phyloP scores from a whole-genome alignment of 2,888 invertebrate species.

The Drosophila falleni region DNA sequence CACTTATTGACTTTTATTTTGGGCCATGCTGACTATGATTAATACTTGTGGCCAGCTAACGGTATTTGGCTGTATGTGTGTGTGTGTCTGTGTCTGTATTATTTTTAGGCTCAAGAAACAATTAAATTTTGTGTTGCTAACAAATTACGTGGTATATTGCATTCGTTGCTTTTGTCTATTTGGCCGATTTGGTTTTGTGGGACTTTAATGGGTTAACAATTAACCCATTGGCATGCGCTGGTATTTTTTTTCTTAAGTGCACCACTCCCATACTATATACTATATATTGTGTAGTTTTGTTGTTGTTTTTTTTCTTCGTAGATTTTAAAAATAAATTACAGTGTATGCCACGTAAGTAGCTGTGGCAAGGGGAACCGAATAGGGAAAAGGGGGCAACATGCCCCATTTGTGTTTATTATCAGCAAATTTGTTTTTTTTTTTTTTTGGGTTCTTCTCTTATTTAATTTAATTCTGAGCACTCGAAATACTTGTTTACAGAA shows the following conservation, averaged over 20 bases:
- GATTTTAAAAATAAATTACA: constrained; percentile 39
- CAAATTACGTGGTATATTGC: constrained; percentile 24
- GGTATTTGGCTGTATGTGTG: neutral
- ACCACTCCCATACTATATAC: constrained; percentile 15
- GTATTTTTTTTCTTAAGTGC: constrained; percentile 25
- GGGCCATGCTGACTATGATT: constrained; percentile 38
- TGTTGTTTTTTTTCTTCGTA: constrained; percentile 2
- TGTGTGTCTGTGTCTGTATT: constrained; percentile 12
- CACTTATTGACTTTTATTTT: constrained; percentile 53
- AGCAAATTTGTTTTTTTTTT: constrained; percentile 33
- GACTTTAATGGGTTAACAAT: constrained; percentile 56
- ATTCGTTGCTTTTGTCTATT: constrained; percentile 2
- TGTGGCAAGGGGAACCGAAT: neutral
- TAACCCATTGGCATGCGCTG: constrained; percentile 51
- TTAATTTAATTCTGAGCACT: constrained; percentile 16
- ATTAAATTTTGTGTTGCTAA: constrained; percentile 40
- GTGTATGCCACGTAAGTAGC: neutral
- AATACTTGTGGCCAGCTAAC: constrained; percentile 22
- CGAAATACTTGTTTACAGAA: constrained; percentile 41
- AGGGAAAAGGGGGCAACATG: neutral
- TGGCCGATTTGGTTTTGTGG: neutral
- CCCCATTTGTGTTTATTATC: constrained; percentile 55
- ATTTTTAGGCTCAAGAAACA: constrained; percentile 24
- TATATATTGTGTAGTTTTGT: neutral
- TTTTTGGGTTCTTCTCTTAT: constrained; percentile 12